Evolutionary conservation across 2,888 invertebrate species (phyloP).

Genomic region (Cremastinae sp.): DNA sequence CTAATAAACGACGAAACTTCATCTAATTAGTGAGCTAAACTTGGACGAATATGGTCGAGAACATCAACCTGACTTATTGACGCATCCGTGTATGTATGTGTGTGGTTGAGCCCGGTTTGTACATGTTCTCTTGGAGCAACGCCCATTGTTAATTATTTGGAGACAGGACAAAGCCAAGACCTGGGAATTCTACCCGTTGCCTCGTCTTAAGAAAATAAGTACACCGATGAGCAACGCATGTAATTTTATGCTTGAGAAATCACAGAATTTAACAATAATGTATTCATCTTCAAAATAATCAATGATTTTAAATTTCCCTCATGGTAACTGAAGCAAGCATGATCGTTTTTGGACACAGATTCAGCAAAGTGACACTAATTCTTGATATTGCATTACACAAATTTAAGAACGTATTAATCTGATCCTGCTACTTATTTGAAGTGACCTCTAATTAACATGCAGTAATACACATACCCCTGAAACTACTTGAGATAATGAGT

Average conservation of each 20-base stretch:
- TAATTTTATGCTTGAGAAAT: no score
- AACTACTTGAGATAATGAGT: slow-evolving; percentile 52
- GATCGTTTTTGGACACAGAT: no score
- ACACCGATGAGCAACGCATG: no score
- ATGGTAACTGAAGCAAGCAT: no score
- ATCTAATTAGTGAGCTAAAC: slow-evolving; percentile 70
- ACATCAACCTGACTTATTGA: slow-evolving; percentile 67
- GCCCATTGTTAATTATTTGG: slow-evolving; percentile 68
- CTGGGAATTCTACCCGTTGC: slow-evolving; percentile 1
- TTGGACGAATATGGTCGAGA: slow-evolving; percentile 20
- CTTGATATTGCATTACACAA: no score
- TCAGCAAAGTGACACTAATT: no score
- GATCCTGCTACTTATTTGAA: no score
- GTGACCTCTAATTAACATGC: background rate
- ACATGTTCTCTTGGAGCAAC: slow-evolving; percentile 63
- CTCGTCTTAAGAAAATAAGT: background rate
- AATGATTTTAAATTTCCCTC: no score
- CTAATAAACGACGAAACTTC: slow-evolving; percentile 74
- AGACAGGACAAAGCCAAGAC: slow-evolving; percentile 12
- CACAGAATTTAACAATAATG: no score
- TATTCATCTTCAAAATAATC: no score
- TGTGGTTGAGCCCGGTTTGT: slow-evolving; percentile 3
- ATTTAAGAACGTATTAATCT: no score
- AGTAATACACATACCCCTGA: slow-evolving; percentile 4
- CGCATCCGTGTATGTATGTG: slow-evolving; percentile 48